Evolutionary conservation across 2,113 vertebrate species (phyloP), one percentile per base, ranked within the genome.

Genomic region (Eulacestoma nigropectus): DNA sequence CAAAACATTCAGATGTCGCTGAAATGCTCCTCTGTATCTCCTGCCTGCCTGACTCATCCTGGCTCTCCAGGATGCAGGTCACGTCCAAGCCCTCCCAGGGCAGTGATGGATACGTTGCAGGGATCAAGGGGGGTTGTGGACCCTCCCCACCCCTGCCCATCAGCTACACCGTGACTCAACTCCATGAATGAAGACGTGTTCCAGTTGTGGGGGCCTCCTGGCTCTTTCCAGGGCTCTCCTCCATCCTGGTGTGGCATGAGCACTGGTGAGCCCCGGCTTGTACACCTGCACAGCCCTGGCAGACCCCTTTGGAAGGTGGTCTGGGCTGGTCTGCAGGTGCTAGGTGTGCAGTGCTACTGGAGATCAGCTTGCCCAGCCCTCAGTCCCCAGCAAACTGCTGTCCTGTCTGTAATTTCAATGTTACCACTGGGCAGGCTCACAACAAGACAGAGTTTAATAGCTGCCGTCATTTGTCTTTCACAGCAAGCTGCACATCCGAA

Each of bases 401-500:
- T 65, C 74, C 70, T 2, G 0, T 50, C 76, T 95, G 80, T 62
- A 92, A 84, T 82, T 89, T 84, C 49, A 89, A n/a, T 78, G 35
- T 84, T 93, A 92, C 87, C 56, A 53, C 77, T 91, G 95, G 95
- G 75, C 94, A 84, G 1, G 0, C 85, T 94, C 88, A 88, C 62
- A 94, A 95, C 53, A 81, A 75, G 82, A 55, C 15, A 8, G 85
- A 82, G 65, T 91, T 96, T 95, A 96, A 97, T 88, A 92, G 89
- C 69, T 88, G 59, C n/a, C 5, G 26, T 80, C 80, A 57, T 96
- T 97, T 96, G 94, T 97, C 73, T 97, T 90, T 96, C 95, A 95
- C 91, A 96, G 96, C 94, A 97, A 97, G 93, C 93, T 95, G 94
- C 69, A 84, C 65, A 94, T 95, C 92, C 14, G 2, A 87, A 93